These are phyloP conservation scores for Cottus gobio DNA, from an alignment of 2,113 vertebrate genomes.

Conservation along the genomic window DNA sequence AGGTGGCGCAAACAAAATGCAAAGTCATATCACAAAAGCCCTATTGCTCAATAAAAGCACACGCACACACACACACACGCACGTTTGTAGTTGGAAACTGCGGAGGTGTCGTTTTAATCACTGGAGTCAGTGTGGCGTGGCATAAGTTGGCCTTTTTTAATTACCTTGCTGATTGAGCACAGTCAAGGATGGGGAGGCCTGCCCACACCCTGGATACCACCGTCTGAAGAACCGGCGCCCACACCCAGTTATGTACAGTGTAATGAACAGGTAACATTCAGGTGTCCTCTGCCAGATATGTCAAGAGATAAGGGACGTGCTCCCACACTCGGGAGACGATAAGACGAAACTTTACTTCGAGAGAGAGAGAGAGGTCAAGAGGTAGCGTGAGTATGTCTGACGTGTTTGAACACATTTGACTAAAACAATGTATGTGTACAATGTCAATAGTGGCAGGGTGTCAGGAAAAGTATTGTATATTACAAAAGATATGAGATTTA, in stretches of 20 bases:
- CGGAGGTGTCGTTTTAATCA: constrained; percentile 82
- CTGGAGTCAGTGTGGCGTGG: constrained; percentile 77
- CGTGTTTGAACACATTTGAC: not conserved
- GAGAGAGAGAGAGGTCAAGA: not conserved
- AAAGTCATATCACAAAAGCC: constrained; percentile 26
- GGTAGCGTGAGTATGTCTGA: not conserved
- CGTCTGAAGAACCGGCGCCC: constrained; percentile 55
- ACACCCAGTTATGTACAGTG: constrained; percentile 26
- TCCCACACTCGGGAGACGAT: not conserved
- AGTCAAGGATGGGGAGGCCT: constrained; percentile 74
- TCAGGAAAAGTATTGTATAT: not conserved
- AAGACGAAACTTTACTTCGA: constrained; percentile 25
- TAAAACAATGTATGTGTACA: not conserved
- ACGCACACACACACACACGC: not conserved
- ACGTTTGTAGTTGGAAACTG: constrained; percentile 64
- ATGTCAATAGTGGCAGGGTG: not conserved
- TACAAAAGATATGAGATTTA: not conserved
- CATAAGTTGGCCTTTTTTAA: constrained; percentile 81
- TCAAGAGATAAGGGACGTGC: constrained; percentile 18
- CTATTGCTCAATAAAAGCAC: too few relatives aligned
- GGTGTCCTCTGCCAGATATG: constrained; percentile 59
- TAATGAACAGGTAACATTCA: constrained; percentile 70
- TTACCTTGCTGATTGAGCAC: constrained; percentile 78
- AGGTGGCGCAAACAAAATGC: constrained; percentile 13
- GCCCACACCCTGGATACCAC: constrained; percentile 64